Conservation (phyloP, 2,113 vertebrate species). For the Pelmatolapia mariae region DNA sequence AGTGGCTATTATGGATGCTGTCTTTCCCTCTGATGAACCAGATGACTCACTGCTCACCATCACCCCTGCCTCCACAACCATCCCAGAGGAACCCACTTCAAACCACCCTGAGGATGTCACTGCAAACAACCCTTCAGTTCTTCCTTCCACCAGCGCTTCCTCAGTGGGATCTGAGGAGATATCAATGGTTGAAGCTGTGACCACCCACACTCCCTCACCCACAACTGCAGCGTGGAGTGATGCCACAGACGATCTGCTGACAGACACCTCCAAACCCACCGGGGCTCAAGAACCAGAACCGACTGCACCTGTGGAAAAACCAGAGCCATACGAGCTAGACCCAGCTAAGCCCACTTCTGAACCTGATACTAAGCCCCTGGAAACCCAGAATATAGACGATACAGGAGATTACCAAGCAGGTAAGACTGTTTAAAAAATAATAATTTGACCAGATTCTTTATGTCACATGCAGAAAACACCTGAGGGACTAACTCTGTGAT, state of each 20-base stretch:
- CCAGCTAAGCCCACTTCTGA: neutral
- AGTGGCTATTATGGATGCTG: neutral
- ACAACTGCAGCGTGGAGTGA: neutral
- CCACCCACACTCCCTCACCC: neutral
- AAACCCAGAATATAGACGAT: neutral
- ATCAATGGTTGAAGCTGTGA: neutral
- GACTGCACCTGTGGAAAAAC: neutral
- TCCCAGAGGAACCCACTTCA: neutral
- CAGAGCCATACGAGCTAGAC: neutral
- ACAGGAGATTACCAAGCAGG: constrained; percentile 57
- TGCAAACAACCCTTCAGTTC: neutral
- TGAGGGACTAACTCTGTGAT: neutral
- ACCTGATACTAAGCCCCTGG: constrained; percentile 36
- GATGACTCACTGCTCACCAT: neutral
- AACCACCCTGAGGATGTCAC: neutral
- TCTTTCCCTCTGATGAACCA: neutral
- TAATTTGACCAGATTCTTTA: fast-evolving
- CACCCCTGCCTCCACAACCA: neutral
- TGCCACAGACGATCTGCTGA: neutral
- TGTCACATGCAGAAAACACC: neutral
- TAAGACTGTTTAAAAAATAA: neutral
- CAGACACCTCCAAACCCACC: neutral
- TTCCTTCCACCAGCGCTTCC: neutral
- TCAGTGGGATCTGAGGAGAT: neutral
- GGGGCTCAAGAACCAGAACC: neutral